phyloP scores from a whole-genome alignment of 2,888 invertebrate species.

The Lepidochrysops patricia region DNA sequence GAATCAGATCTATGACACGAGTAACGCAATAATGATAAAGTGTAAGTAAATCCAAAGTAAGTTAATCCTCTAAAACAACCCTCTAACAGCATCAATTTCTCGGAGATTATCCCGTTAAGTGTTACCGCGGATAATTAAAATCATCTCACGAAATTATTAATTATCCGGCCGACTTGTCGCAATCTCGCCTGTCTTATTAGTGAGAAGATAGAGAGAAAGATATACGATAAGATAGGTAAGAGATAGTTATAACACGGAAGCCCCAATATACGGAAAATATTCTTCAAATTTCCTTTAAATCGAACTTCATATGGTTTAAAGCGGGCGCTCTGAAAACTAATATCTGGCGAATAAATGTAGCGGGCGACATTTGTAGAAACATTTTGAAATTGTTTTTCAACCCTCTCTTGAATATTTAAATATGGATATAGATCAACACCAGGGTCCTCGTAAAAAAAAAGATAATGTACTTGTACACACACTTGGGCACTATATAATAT shows the following conservation, averaged over 20 bases:
- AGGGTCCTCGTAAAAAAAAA: too few relatives aligned
- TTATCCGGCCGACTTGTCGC: conserved; percentile 46
- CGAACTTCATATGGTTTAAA: conserved; percentile 11
- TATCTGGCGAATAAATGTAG: conserved; percentile 3
- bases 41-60: not conserved
- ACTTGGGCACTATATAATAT: too few relatives aligned
- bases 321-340: conserved; percentile 4
- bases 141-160: conserved; percentile 55
- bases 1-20: not conserved
- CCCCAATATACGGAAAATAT: conserved; percentile 59
- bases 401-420: conserved; percentile 12
- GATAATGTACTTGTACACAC: too few relatives aligned
- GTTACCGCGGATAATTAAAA: conserved; percentile 44
- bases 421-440: not conserved
- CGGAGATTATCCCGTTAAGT: conserved; percentile 3
- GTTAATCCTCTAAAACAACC: not conserved
- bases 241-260: conserved; percentile 42
- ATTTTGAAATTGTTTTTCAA: conserved; percentile 1
- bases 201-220: not conserved
- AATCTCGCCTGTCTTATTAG: not conserved
- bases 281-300: conserved; percentile 23
- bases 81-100: not conserved
- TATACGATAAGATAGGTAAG: too few relatives aligned
- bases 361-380: not conserved
- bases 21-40: not conserved